These are phyloP conservation scores for Masnerella sp. DNA, from an alignment of 2,888 invertebrate genomes.

Conservation along the genomic window DNA sequence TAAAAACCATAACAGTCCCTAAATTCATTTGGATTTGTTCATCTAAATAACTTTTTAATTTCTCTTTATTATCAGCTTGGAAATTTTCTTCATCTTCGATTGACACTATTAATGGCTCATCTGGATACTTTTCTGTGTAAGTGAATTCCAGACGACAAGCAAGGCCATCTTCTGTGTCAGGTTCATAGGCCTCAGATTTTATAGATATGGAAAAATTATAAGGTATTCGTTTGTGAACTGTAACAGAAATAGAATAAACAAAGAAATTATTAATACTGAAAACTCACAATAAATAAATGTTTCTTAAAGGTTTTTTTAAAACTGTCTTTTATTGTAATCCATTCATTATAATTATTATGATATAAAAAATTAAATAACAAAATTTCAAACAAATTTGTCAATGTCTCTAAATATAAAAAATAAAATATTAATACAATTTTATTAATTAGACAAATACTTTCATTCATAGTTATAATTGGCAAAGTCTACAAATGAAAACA, in stretches of 20 bases:
- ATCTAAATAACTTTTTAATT: conserved; percentile 83
- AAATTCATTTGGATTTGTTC: conserved; percentile 90
- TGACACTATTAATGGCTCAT: conserved; percentile 89
- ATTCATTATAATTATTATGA: no score
- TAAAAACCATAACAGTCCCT: conserved; percentile 99
- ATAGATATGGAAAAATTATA: conserved; percentile 90
- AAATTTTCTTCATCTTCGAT: conserved; percentile 88
- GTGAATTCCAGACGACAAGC: conserved; percentile 88
- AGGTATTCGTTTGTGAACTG: conserved; percentile 87
- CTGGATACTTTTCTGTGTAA: conserved; percentile 93
- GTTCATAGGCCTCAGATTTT: conserved; percentile 87
- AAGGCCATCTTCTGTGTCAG: conserved; percentile 84
- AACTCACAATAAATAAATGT: no score
- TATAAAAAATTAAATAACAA: no score
- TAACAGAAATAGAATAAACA: conserved; percentile 58
- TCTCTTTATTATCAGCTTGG: conserved; percentile 83
- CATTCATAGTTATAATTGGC: no score
- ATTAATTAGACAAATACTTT: no score
- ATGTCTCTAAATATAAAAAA: no score
- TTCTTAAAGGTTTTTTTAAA: no score
- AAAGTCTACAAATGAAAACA: no score
- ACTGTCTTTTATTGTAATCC: no score
- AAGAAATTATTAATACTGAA: no score
- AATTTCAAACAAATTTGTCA: no score
- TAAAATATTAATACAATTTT: no score